A percentile compares a stretch with the other conserved stretches of the same genome.
Conservation (phyloP, 2,797 vertebrate genomes). For the Petrocephalus sullivani region DNA sequence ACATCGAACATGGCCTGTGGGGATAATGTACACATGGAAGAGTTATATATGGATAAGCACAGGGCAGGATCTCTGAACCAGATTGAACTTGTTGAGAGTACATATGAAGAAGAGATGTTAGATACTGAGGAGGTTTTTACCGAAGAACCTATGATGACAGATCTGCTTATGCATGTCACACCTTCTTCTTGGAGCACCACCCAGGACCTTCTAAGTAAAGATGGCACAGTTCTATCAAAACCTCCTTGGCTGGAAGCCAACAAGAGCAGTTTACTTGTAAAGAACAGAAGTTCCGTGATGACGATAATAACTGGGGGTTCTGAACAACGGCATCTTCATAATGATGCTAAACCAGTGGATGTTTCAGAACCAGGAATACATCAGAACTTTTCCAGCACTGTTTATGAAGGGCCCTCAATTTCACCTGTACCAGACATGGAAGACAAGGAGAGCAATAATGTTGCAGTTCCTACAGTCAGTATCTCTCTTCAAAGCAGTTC, state of each 20-base stretch:
- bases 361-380: slow-evolving; percentile 30
- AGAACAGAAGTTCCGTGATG: slow-evolving; percentile 46
- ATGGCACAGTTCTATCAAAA: slow-evolving; percentile 19
- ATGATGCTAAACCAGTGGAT: slow-evolving; percentile 27
- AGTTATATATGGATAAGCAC: slow-evolving; percentile 19
- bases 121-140: slow-evolving; percentile 30
- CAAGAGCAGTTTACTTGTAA: slow-evolving; percentile 25
- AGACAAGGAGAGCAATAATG: slow-evolving; percentile 32
- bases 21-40: slow-evolving; percentile 25
- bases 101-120: slow-evolving; percentile 52
- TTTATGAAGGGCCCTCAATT: slow-evolving; percentile 34
- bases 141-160: slow-evolving; percentile 30
- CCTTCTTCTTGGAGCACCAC: slow-evolving; percentile 49
- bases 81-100: slow-evolving; percentile 50
- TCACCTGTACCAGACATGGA: slow-evolving; percentile 38
- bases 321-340: slow-evolving; percentile 53
- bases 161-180: slow-evolving; percentile 43
- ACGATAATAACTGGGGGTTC: slow-evolving; percentile 46
- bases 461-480: slow-evolving; percentile 23
- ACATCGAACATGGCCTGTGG: slow-evolving; percentile 24
- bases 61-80: slow-evolving; percentile 38
- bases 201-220: slow-evolving; percentile 40
- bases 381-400: slow-evolving; percentile 24
- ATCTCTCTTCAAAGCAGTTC: neutral
- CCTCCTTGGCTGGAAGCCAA: slow-evolving; percentile 15